Evolutionary conservation across 2,113 vertebrate species (phyloP).

Genomic region (Hyaena hyaena): DNA sequence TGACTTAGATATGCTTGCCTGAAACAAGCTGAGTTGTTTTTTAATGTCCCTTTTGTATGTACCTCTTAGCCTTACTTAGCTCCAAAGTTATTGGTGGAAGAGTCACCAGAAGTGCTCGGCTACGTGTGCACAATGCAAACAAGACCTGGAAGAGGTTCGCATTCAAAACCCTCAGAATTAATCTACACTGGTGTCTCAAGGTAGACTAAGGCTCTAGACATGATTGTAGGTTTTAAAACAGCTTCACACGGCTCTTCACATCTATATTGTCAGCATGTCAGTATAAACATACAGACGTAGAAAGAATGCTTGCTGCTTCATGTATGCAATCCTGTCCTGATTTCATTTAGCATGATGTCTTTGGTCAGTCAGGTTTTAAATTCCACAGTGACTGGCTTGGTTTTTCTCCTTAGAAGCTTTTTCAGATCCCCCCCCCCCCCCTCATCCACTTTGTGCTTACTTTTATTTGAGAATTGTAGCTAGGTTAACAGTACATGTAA

Average conservation of each 20-base stretch:
- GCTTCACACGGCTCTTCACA: not conserved
- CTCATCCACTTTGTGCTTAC: not conserved
- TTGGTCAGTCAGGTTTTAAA: constrained; percentile 3
- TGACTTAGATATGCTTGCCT: not conserved
- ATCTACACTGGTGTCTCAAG: not conserved
- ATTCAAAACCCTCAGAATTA: not conserved
- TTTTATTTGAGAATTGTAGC: not conserved
- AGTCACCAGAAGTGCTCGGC: not conserved
- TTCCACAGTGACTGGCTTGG: not conserved
- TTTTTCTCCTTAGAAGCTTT: constrained; percentile 38
- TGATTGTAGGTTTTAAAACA: not conserved
- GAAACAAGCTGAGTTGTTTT: not conserved
- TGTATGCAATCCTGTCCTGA: not conserved
- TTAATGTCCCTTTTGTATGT: not conserved
- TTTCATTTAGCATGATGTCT: not conserved
- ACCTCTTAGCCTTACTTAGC: not conserved
- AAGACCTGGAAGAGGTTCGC: not conserved
- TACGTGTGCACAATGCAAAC: not conserved
- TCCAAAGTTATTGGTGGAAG: not conserved
- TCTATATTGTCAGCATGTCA: not conserved
- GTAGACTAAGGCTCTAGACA: not conserved
- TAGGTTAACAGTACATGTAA: not conserved
- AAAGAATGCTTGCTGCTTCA: not conserved
- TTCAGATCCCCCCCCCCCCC: not conserved
- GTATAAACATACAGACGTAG: not conserved